A percentile compares a stretch with the other conserved stretches of the same genome.
Evolutionary conservation across 2,797 vertebrate genomes (phyloP).

Genomic region (Carcharodon carcharias): DNA sequence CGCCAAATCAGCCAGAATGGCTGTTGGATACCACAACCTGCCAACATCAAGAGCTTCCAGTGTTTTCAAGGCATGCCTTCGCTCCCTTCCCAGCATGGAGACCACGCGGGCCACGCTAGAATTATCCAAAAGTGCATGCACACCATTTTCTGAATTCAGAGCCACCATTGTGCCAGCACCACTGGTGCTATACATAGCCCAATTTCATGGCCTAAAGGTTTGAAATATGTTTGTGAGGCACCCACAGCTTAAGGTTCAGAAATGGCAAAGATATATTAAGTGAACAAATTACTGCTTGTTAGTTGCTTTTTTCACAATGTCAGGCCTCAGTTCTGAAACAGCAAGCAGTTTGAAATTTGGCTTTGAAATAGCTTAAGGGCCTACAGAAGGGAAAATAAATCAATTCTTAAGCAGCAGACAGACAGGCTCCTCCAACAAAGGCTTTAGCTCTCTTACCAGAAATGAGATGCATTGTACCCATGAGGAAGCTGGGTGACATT

Average conservation of each 20-base stretch:
- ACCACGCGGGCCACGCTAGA: too few species aligned
- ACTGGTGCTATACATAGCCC: neutral
- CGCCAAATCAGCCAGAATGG: neutral
- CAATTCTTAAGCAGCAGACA: constrained; percentile 57
- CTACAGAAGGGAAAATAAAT: constrained; percentile 53
- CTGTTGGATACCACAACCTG: neutral
- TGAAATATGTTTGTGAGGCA: neutral
- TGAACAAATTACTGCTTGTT: neutral
- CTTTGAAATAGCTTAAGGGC: constrained; percentile 49
- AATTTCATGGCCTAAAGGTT: neutral
- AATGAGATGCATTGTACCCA: constrained; percentile 54
- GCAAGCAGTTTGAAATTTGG: neutral
- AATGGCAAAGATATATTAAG: neutral
- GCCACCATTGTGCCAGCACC: neutral
- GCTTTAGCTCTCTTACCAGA: constrained; percentile 51
- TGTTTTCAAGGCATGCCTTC: neutral
- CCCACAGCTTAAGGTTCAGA: neutral
- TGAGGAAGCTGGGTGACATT: constrained; percentile 67
- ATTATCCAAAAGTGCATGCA: neutral
- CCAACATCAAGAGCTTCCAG: neutral
- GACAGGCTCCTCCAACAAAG: constrained; percentile 57
- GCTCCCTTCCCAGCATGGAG: neutral
- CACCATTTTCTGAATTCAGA: neutral
- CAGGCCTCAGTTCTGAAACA: constrained; percentile 10
- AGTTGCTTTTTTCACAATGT: neutral